These are phyloP conservation scores for Rugalucina vietnamica DNA, from an alignment of 2,888 invertebrate species.

Conservation along the genomic window DNA sequence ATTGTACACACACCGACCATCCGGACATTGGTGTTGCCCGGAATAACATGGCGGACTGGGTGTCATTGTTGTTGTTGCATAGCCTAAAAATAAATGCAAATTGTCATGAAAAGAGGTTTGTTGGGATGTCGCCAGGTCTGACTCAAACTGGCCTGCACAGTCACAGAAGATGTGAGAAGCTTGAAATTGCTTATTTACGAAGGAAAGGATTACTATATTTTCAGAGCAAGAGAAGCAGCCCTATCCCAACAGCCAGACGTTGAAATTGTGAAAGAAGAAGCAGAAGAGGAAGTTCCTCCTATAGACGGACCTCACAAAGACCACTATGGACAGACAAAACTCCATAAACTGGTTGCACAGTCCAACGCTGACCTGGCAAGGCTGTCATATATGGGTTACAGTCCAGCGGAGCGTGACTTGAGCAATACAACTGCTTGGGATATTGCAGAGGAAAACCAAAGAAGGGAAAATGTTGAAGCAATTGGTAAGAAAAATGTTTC, in stretches of 20 bases:
- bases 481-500: no score
- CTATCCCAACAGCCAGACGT: slow-evolving; percentile 72
- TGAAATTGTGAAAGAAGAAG: slow-evolving; percentile 74
- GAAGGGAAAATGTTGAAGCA: slow-evolving; percentile 71
- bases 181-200: no score
- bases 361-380: slow-evolving; percentile 70
- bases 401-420: slow-evolving; percentile 73
- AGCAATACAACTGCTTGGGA: slow-evolving; percentile 76
- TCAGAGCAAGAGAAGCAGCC: slow-evolving; percentile 73
- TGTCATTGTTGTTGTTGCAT: no score
- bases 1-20: no score
- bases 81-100: no score
- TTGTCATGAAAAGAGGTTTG: no score
- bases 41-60: no score
- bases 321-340: slow-evolving; percentile 73
- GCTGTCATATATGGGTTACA: slow-evolving; percentile 72
- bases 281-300: slow-evolving; percentile 67
- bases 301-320: slow-evolving; percentile 69
- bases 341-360: slow-evolving; percentile 73
- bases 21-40: no score
- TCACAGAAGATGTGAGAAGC: no score
- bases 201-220: no score
- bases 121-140: no score
- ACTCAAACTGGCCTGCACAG: no score
- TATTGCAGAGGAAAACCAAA: slow-evolving; percentile 69